phyloP scores from a whole-genome alignment of 2,888 invertebrate genomes.

The Drosophila limbata region DNA sequence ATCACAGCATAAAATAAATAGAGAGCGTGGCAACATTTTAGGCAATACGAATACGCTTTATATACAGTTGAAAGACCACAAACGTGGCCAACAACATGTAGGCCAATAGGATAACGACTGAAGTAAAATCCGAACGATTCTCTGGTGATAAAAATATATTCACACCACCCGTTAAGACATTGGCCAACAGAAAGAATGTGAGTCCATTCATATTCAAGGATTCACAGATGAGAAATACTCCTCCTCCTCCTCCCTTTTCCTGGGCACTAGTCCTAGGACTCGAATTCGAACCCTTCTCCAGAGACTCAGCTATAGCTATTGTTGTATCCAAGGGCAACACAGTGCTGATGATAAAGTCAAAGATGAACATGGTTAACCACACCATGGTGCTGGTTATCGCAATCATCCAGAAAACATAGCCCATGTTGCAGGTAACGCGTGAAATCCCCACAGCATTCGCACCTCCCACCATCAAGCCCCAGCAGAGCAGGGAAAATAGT shows the following conservation, averaged over 20 bases:
- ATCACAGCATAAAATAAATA: constrained; percentile 37
- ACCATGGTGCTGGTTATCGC: constrained; percentile 87
- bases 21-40: constrained; percentile 24
- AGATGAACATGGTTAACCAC: constrained; percentile 88
- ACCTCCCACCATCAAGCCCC: constrained; percentile 86
- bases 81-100: constrained; percentile 87
- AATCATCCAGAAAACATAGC: constrained; percentile 93
- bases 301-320: constrained; percentile 72
- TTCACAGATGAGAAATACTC: constrained; percentile 78
- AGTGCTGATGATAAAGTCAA: constrained; percentile 67
- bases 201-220: constrained; percentile 93
- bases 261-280: background rate
- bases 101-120: constrained; percentile 87
- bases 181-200: constrained; percentile 92
- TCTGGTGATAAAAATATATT: constrained; percentile 91
- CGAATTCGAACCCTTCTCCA: constrained; percentile 44
- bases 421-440: constrained; percentile 92
- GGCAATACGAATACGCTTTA: constrained; percentile 77
- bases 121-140: constrained; percentile 84
- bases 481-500: constrained; percentile 81
- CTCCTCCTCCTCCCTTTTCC: background rate
- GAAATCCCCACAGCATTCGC: constrained; percentile 88
- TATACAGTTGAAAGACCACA: constrained; percentile 67
- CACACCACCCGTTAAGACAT: constrained; percentile 93
- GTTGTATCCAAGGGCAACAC: constrained; percentile 28